These are phyloP conservation scores for Drosophila koepferae DNA, from an alignment of 2,888 invertebrate genomes.

Conservation along the genomic window DNA sequence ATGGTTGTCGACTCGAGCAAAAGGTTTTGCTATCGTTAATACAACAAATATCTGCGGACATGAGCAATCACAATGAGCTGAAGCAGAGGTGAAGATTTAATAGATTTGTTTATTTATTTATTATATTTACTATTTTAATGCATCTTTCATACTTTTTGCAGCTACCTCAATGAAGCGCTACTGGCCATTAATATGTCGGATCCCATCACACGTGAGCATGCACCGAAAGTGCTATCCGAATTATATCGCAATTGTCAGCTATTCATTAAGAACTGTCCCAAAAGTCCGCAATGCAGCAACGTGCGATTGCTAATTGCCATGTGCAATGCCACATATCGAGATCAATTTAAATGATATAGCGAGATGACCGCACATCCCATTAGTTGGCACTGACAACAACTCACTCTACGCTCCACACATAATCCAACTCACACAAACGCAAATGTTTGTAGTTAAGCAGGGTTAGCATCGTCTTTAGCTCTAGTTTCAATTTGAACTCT, in stretches of 20 bases:
- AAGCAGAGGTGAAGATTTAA: conserved; percentile 88
- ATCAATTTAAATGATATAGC: conserved; percentile 80
- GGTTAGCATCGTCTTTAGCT: conserved; percentile 46
- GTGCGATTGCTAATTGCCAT: conserved; percentile 82
- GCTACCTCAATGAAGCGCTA: conserved; percentile 95
- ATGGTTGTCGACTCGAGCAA: conserved; percentile 91
- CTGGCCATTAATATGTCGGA: conserved; percentile 92
- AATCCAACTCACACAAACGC: conserved; percentile 24
- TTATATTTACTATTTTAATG: not conserved
- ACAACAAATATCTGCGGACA: conserved; percentile 96
- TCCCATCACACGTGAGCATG: conserved; percentile 93
- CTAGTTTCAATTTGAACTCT: conserved; percentile 46
- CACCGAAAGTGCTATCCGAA: conserved; percentile 91
- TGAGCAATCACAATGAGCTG: conserved; percentile 92
- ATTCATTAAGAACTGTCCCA: conserved; percentile 89
- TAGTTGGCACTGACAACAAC: conserved; percentile 56
- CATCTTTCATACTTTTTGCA: conserved; percentile 80
- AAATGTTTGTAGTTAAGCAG: conserved; percentile 47
- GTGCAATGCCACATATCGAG: conserved; percentile 82
- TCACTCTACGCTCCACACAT: conserved; percentile 8
- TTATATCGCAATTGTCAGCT: conserved; percentile 90
- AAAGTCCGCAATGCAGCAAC: conserved; percentile 87
- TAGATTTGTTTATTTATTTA: too few relatives aligned
- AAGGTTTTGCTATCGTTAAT: conserved; percentile 96
- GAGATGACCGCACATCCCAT: conserved; percentile 43